phyloP scores from a whole-genome alignment of 2,888 invertebrate species.

The Onthophagus sagittarius region DNA sequence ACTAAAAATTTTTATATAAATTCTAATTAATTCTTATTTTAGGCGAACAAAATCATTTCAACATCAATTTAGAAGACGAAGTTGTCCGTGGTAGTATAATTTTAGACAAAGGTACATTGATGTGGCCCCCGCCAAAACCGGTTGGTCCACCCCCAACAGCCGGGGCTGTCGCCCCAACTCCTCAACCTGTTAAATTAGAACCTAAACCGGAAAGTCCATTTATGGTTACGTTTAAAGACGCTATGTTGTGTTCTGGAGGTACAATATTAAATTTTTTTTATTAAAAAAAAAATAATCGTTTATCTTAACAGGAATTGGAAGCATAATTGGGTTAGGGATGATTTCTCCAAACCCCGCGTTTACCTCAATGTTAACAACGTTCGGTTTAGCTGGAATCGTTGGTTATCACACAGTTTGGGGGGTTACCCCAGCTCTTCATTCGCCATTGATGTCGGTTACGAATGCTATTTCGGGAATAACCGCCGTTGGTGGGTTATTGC shows the following conservation, averaged over 20 bases:
- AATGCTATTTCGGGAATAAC: constrained; percentile 91
- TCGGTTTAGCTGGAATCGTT: constrained; percentile 77
- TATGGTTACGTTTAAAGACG: constrained; percentile 63
- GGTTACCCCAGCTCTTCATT: constrained; percentile 85
- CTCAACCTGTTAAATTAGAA: constrained; percentile 35
- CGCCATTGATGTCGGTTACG: constrained; percentile 89
- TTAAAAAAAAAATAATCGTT: not conserved
- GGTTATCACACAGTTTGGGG: constrained; percentile 91
- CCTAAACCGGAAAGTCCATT: constrained; percentile 60
- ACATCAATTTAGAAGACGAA: constrained; percentile 79
- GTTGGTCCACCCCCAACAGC: constrained; percentile 52
- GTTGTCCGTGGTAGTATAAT: constrained; percentile 82
- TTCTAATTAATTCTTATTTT: constrained; percentile 17
- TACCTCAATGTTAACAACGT: constrained; percentile 82
- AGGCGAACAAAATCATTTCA: constrained; percentile 74
- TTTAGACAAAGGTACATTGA: constrained; percentile 65
- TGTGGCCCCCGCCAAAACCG: constrained; percentile 78
- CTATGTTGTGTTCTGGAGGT: constrained; percentile 67
- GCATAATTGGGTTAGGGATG: constrained; percentile 65
- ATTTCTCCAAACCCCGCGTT: constrained; percentile 81
- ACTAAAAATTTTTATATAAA: not conserved
- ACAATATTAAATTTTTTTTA: constrained; percentile 21
- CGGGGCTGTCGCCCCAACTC: constrained; percentile 47
- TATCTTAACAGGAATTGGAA: constrained; percentile 59
- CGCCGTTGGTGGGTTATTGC: constrained; percentile 81